Evolutionary conservation across 2,888 invertebrate species (phyloP).

Genomic region (Sinohyriopsis cumingii): DNA sequence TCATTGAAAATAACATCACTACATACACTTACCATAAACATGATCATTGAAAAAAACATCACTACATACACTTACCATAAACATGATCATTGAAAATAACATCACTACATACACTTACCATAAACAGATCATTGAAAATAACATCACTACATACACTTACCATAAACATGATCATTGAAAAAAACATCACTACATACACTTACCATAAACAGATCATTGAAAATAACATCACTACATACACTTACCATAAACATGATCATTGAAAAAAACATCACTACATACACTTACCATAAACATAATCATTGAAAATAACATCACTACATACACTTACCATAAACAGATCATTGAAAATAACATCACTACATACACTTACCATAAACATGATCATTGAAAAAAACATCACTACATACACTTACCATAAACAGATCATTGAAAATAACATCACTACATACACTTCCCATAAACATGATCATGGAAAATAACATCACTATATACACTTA

Average conservation of each 20-base stretch:
- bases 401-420: no score
- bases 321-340: background rate
- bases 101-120: constrained; percentile 26
- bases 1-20: background rate
- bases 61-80: no score
- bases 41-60: constrained; percentile 36
- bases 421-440: background rate
- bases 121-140: constrained; percentile 46
- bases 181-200: constrained; percentile 3
- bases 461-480: constrained; percentile 42
- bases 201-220: constrained; percentile 48
- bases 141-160: no score
- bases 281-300: constrained; percentile 41
- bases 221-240: no score
- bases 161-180: background rate
- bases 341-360: background rate
- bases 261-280: background rate
- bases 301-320: constrained; percentile 24
- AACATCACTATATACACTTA: no score
- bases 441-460: constrained; percentile 25
- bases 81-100: background rate
- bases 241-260: background rate
- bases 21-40: constrained; percentile 38
- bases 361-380: constrained; percentile 38
- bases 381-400: constrained; percentile 36